Conservation (phyloP, 2,797 vertebrate species). For the Myotis pilosus region DNA sequence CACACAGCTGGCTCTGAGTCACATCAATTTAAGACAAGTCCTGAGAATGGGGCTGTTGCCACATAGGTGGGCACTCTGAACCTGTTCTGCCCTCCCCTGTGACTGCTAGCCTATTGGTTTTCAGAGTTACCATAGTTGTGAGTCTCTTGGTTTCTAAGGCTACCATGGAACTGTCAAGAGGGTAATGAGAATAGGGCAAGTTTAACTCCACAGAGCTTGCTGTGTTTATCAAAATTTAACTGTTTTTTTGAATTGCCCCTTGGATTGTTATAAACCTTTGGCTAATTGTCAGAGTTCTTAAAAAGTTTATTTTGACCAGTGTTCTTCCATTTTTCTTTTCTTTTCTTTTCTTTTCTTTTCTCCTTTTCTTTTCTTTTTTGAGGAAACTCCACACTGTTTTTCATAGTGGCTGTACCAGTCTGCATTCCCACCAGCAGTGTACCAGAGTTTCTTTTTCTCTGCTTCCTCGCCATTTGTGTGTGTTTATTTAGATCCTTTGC, state of each 20-base stretch:
- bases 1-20: background rate
- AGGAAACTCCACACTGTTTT: too few species aligned
- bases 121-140: background rate
- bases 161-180: background rate
- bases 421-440: too few species aligned
- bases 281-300: background rate
- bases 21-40: background rate
- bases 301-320: background rate
- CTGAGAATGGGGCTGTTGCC: background rate
- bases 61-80: background rate
- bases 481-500: too few species aligned
- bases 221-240: background rate
- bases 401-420: too few species aligned
- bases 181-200: background rate
- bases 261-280: background rate
- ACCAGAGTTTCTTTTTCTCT: too few species aligned
- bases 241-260: background rate
- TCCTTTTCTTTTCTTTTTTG: too few species aligned
- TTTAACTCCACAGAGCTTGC: background rate
- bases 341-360: too few species aligned
- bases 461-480: too few species aligned
- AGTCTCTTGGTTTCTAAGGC: background rate
- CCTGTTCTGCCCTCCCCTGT: background rate
- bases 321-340: background rate
- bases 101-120: background rate